These are phyloP conservation scores for Mellilla xanthometata DNA, from an alignment of 2,888 invertebrate species.

Conservation along the genomic window DNA sequence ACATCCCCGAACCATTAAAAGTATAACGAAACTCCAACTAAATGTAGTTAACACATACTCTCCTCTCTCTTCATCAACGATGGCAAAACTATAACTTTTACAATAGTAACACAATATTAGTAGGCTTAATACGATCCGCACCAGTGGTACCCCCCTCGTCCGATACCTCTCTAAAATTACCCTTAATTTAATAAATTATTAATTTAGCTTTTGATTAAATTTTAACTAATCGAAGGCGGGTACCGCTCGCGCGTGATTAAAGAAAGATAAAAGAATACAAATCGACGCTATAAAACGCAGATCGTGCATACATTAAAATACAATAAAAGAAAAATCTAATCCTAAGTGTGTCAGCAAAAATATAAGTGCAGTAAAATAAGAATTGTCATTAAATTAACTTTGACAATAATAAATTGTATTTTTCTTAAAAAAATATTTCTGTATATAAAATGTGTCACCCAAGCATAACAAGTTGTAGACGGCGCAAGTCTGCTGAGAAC, in stretches of 20 bases:
- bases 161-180: conserved; percentile 41
- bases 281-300: conserved; percentile 76
- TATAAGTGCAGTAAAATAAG: conserved; percentile 77
- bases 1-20: conserved; percentile 67
- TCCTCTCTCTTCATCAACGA: conserved; percentile 77
- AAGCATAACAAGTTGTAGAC: conserved; percentile 69
- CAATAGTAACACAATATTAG: conserved; percentile 74
- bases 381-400: conserved; percentile 79
- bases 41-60: conserved; percentile 73
- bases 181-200: conserved; percentile 47
- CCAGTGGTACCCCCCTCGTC: conserved; percentile 50
- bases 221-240: conserved; percentile 44
- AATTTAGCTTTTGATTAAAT: conserved; percentile 55
- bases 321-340: conserved; percentile 64
- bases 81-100: conserved; percentile 79
- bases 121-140: conserved; percentile 56
- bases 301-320: conserved; percentile 80
- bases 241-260: conserved; percentile 44
- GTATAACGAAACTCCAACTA: conserved; percentile 77
- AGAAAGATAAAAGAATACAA: conserved; percentile 54
- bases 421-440: conserved; percentile 80
- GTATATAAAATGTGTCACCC: conserved; percentile 79
- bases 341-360: conserved; percentile 81
- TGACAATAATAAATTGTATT: conserved; percentile 73
- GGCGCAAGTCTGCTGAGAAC: conserved; percentile 51